Conservation (phyloP, 1,140 invertebrate species). For the Pseudomyrmex concolor region DNA sequence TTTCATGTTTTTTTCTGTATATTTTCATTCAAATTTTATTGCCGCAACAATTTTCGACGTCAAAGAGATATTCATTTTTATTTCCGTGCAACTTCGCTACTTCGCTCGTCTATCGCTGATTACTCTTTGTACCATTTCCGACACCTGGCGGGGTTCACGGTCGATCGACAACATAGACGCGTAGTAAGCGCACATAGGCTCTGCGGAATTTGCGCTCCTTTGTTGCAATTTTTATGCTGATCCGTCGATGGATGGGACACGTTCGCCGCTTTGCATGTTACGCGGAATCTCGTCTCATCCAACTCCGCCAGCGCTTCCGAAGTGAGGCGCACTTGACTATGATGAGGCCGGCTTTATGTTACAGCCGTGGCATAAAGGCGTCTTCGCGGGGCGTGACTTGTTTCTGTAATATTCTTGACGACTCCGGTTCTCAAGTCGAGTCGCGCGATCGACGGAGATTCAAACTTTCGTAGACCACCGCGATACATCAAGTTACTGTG, state of each 20-base stretch:
- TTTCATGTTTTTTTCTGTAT: not conserved
- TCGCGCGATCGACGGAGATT: conserved; percentile 36
- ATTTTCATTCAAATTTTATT: not conserved
- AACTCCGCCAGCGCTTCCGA: not conserved
- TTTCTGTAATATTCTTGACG: conserved; percentile 22
- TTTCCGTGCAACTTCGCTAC: not conserved
- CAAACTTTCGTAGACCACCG: conserved; percentile 26
- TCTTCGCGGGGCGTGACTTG: conserved; percentile 43
- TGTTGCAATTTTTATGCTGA: conserved; percentile 66
- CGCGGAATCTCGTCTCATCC: conserved; percentile 9
- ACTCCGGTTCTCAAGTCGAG: not conserved
- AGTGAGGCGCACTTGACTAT: conserved; percentile 46
- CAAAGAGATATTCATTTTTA: conserved; percentile 13
- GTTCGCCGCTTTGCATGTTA: conserved; percentile 62
- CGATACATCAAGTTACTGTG: conserved; percentile 3
- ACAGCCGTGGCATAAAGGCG: conserved; percentile 50
- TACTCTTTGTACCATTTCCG: conserved; percentile 52
- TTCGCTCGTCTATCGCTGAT: conserved; percentile 30
- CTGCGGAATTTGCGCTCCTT: conserved; percentile 20
- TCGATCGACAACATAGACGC: conserved; percentile 6
- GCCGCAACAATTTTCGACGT: conserved; percentile 26
- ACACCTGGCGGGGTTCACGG: conserved; percentile 23
- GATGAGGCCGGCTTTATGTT: conserved; percentile 58
- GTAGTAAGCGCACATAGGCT: not conserved
- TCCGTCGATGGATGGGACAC: conserved; percentile 44